A percentile compares a stretch with the other conserved stretches of the same genome.
phyloP scores from a whole-genome alignment of 1,140 invertebrate genomes.

The Trichomalopsis sarcophagae region DNA sequence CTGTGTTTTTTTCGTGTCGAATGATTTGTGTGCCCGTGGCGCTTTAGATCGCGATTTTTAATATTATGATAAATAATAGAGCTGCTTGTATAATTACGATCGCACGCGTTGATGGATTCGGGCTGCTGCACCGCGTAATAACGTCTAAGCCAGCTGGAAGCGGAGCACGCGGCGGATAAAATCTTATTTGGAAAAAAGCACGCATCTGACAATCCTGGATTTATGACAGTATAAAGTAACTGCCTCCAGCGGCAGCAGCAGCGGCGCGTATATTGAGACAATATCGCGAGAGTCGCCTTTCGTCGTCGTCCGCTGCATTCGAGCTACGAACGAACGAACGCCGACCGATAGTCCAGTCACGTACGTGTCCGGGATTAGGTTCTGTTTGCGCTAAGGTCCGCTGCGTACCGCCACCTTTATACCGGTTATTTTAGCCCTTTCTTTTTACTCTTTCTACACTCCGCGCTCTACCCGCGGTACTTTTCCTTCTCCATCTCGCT shows the following conservation, averaged over 20 bases:
- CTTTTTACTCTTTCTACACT: background rate
- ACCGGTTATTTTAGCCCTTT: background rate
- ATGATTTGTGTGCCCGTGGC: background rate
- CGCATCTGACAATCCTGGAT: background rate
- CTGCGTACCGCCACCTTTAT: constrained; percentile 40
- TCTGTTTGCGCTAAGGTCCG: constrained; percentile 65
- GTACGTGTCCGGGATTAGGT: constrained; percentile 68
- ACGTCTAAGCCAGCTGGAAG: too few relatives aligned
- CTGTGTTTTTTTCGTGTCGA: background rate
- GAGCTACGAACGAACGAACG: constrained; percentile 48
- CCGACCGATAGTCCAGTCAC: constrained; percentile 64
- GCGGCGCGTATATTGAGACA: constrained; percentile 55
- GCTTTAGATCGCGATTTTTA: background rate
- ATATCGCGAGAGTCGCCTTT: constrained; percentile 54
- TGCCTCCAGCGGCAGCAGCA: background rate
- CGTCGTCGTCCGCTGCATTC: constrained; percentile 15
- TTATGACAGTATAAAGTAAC: background rate
- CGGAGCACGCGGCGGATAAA: too few relatives aligned
- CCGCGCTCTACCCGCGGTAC: background rate
- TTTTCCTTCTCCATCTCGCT: background rate
- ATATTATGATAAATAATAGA: background rate
- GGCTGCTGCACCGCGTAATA: too few relatives aligned
- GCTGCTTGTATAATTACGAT: too few relatives aligned
- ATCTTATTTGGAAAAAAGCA: too few relatives aligned
- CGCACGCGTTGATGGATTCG: too few relatives aligned